Evolutionary conservation across 2,888 invertebrate species (phyloP).

Genomic region (Encarsia formosa): DNA sequence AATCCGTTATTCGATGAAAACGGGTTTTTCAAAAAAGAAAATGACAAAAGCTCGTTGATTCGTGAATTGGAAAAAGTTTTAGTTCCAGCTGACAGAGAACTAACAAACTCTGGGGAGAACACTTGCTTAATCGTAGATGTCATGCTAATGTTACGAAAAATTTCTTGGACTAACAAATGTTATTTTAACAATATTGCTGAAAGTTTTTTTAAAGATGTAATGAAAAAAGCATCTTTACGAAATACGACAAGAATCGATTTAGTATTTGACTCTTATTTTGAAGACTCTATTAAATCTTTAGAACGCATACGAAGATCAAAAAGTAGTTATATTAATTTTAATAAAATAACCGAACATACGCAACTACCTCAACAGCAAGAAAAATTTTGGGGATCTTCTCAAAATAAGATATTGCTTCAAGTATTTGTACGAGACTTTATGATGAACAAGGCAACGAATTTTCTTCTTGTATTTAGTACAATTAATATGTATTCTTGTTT

Average conservation of each 20-base stretch:
- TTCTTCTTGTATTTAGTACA: background rate
- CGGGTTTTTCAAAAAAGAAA: conserved; percentile 5
- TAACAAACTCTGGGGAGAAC: background rate
- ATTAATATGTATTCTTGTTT: background rate
- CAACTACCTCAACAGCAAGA: background rate
- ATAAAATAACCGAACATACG: background rate
- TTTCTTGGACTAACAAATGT: background rate
- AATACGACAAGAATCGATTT: background rate
- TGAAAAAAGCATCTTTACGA: background rate
- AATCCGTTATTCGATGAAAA: conserved; percentile 5
- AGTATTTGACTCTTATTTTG: background rate
- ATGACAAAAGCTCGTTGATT: background rate
- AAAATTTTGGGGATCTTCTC: background rate
- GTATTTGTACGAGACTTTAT: background rate
- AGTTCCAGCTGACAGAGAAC: background rate
- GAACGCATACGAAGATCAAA: background rate
- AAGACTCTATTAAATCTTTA: background rate
- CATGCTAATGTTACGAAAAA: background rate
- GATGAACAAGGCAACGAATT: background rate
- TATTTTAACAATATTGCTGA: background rate
- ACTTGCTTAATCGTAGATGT: conserved; percentile 1
- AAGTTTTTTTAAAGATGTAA: background rate
- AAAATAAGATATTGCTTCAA: background rate
- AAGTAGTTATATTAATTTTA: background rate
- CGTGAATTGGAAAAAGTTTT: background rate